phyloP scores from a whole-genome alignment of 2,113 vertebrate genomes.

The Sterna hirundo region DNA sequence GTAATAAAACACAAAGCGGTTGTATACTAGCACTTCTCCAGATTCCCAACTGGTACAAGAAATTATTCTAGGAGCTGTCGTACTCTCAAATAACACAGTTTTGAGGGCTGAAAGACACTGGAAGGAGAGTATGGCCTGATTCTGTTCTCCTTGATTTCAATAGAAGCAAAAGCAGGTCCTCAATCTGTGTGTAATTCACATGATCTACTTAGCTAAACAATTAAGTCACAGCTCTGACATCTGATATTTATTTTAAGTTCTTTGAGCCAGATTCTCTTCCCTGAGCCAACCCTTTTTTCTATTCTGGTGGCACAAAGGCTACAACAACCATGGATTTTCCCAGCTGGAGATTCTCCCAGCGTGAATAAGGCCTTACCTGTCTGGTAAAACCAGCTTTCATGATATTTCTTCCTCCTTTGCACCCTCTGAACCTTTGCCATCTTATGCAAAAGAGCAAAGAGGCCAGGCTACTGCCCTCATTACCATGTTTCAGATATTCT shows the following conservation, averaged over 20 bases:
- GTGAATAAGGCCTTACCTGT: neutral
- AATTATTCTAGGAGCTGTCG: neutral
- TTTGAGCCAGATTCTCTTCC: constrained; percentile 49
- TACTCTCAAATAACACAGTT: neutral
- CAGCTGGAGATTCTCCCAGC: neutral
- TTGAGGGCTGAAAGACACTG: neutral
- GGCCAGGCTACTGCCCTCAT: neutral
- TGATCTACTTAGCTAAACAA: constrained; percentile 68
- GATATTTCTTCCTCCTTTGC: neutral
- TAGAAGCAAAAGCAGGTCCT: constrained; percentile 31
- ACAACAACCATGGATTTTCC: neutral
- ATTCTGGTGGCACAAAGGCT: constrained; percentile 30
- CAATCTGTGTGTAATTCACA: constrained; percentile 62
- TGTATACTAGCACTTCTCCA: neutral
- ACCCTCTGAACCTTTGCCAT: neutral
- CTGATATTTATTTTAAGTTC: constrained; percentile 70
- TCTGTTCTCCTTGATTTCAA: constrained; percentile 26
- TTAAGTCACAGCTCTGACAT: constrained; percentile 68
- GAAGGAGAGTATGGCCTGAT: neutral
- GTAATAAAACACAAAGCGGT: neutral
- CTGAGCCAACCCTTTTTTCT: constrained; percentile 38
- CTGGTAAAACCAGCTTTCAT: neutral
- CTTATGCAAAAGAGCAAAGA: neutral
- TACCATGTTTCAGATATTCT: neutral
- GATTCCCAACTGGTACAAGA: neutral